These are phyloP conservation scores for Corbicula japonica DNA, from an alignment of 2,888 invertebrate species.

Conservation along the genomic window DNA sequence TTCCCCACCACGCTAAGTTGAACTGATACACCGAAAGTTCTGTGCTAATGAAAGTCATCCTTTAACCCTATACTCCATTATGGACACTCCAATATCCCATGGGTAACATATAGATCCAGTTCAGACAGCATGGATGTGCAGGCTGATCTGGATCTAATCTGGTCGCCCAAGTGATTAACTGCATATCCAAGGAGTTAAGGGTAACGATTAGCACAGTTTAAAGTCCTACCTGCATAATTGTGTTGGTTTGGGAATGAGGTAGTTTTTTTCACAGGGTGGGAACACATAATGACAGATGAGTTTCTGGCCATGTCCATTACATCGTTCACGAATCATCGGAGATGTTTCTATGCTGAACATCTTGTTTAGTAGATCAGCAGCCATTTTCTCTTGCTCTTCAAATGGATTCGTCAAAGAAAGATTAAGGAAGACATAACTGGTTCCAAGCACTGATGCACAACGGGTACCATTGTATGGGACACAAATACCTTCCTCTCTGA, in stretches of 20 bases:
- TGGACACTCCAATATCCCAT: no score
- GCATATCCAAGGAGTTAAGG: no score
- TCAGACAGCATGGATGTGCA: no score
- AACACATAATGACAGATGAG: constrained; percentile 97
- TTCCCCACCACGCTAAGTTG: no score
- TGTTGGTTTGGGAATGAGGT: constrained; percentile 52
- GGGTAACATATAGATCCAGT: no score
- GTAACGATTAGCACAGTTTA: no score
- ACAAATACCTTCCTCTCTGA: constrained; percentile 72
- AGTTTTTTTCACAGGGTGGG: constrained; percentile 90
- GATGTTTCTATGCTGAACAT: constrained; percentile 60
- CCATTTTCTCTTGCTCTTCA: constrained; percentile 69
- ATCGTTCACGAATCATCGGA: constrained; percentile 84
- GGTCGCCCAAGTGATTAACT: no score
- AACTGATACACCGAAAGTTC: no score
- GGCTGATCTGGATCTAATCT: no score
- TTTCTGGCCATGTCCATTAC: constrained; percentile 95
- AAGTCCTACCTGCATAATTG: constrained; percentile 77
- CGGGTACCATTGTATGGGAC: constrained; percentile 77
- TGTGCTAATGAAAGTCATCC: no score
- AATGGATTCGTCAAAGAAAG: constrained; percentile 56
- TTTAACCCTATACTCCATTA: no score
- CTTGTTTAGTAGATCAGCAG: constrained; percentile 68
- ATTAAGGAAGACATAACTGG: constrained; percentile 68
- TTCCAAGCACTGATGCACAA: constrained; percentile 73